Percentiles rank a stretch among this genome's conserved stretches.
phyloP scores from a whole-genome alignment of 2,113 vertebrate species.

The Coptodon bakossiorum region DNA sequence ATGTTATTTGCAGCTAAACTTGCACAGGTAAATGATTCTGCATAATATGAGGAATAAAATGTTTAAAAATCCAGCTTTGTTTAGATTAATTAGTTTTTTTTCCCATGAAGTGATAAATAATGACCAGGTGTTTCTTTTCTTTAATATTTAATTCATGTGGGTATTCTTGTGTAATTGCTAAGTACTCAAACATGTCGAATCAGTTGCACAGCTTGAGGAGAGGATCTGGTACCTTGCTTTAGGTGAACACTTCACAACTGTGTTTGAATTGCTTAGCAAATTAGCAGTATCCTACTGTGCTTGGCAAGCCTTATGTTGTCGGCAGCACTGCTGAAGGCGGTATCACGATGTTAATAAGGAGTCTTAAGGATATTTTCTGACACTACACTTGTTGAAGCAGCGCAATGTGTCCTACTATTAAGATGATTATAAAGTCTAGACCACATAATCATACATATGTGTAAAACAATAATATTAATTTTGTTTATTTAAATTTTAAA shows the following conservation, averaged over 20 bases:
- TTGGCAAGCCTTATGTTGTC: background rate
- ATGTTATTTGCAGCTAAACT: background rate
- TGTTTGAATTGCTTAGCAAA: background rate
- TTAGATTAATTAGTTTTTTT: background rate
- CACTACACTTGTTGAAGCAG: background rate
- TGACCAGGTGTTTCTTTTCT: background rate
- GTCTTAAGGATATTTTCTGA: background rate
- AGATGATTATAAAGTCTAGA: background rate
- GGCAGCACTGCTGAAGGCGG: background rate
- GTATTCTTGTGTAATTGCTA: background rate
- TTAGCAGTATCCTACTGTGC: background rate
- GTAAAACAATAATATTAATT: background rate
- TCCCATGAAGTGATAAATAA: background rate
- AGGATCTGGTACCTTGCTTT: background rate
- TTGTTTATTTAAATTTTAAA: background rate
- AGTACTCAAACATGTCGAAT: background rate
- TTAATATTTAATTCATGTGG: background rate
- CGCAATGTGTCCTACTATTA: background rate
- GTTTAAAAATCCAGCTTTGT: background rate
- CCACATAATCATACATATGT: background rate
- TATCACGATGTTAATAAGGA: background rate
- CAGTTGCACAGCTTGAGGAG: background rate
- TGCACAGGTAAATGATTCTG: background rate
- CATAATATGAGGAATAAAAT: background rate
- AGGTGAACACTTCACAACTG: background rate